Conservation (phyloP, 1,140 invertebrate species). For the Papilio polyxenes region DNA sequence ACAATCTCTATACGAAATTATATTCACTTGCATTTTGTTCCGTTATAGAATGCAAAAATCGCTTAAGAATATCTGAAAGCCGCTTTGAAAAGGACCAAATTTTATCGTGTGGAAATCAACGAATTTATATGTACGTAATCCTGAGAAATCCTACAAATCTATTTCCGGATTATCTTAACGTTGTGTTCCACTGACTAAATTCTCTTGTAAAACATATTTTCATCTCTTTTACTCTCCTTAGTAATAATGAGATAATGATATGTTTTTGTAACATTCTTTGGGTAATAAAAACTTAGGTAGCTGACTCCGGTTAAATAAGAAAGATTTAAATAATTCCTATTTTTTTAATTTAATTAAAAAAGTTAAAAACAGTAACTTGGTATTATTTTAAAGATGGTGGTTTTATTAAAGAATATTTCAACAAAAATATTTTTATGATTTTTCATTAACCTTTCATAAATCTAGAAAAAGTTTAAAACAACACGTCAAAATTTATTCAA, state of each 20-base stretch:
- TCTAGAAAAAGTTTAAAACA: neutral
- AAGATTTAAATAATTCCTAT: neutral
- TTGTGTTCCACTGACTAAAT: neutral
- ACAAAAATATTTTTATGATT: neutral
- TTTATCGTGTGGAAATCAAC: constrained; percentile 18
- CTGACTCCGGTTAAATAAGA: neutral
- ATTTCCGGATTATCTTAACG: neutral
- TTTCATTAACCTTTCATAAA: neutral
- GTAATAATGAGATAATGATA: neutral
- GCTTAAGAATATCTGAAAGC: neutral
- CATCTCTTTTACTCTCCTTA: neutral
- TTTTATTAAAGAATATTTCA: neutral
- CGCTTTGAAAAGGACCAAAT: neutral
- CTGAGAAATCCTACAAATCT: neutral
- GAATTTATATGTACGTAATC: constrained; percentile 2
- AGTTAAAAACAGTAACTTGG: too few species aligned
- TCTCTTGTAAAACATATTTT: neutral
- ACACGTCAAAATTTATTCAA: neutral
- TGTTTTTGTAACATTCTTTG: neutral
- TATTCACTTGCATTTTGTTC: neutral
- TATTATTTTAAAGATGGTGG: too few species aligned
- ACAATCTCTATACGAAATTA: neutral
- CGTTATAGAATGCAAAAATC: neutral
- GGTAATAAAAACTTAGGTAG: neutral
- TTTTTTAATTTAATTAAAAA: neutral